Conservation (phyloP, 2,113 vertebrate genomes). For the Lamprotornis superbus region DNA sequence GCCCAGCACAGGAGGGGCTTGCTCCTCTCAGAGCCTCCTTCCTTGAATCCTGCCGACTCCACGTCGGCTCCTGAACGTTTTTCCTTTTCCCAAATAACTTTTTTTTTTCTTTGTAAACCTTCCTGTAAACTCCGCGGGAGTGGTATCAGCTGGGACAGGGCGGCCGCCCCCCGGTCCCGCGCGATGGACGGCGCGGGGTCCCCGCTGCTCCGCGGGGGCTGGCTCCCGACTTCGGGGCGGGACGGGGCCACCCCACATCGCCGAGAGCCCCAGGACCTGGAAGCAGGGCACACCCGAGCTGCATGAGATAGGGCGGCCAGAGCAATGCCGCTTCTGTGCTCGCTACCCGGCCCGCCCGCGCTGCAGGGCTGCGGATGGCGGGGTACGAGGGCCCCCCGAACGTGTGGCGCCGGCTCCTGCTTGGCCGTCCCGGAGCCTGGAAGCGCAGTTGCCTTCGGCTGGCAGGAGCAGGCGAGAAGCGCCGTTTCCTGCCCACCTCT, state of each 20-base stretch:
- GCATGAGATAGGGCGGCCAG: no score
- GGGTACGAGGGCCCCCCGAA: no score
- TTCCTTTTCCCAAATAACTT: not conserved
- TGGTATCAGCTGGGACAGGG: not conserved
- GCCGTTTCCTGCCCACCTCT: rapidly evolving
- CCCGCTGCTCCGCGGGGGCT: no score
- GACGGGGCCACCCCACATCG: rapidly evolving
- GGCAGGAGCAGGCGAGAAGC: not conserved
- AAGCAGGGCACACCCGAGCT: not conserved
- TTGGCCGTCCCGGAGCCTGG: rapidly evolving
- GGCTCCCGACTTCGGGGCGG: not conserved
- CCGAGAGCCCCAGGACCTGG: not conserved
- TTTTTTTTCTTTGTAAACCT: not conserved
- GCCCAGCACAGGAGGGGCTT: not conserved
- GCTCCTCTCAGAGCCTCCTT: not conserved
- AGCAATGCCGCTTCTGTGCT: not conserved
- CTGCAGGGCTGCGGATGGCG: not conserved
- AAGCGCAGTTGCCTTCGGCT: rapidly evolving
- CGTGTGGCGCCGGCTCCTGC: rapidly evolving
- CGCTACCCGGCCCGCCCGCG: no score
- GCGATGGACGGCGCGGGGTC: rapidly evolving
- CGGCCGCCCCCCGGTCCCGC: rapidly evolving
- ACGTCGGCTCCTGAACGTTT: not conserved
- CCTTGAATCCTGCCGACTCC: not conserved
- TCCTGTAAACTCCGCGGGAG: not conserved